Evolutionary conservation across 2,113 vertebrate genomes (phyloP).

Genomic region (Lucifuga dentata): DNA sequence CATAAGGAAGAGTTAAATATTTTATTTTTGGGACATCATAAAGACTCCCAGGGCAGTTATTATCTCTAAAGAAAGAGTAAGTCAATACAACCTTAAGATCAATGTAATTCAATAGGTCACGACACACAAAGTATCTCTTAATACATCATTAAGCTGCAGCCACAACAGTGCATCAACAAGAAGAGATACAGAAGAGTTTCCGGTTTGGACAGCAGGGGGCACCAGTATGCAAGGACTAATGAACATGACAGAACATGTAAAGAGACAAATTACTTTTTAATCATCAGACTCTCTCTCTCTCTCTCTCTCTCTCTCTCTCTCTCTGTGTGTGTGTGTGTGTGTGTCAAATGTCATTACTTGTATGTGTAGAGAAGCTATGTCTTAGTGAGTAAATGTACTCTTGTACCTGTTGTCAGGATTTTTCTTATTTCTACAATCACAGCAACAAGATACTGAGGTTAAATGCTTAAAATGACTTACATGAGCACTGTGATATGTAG

Average conservation of each 20-base stretch:
- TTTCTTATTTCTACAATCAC: background rate
- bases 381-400: background rate
- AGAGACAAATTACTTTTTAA: conserved; percentile 33
- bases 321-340: no score
- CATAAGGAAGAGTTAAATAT: background rate
- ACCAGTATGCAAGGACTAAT: conserved; percentile 59
- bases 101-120: conserved; percentile 19
- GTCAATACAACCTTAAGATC: conserved; percentile 8
- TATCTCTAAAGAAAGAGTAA: background rate
- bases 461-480: background rate
- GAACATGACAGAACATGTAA: background rate
- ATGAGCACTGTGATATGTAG: background rate
- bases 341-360: conserved; percentile 7
- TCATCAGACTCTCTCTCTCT: conserved; percentile 9
- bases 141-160: conserved; percentile 27
- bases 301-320: no score
- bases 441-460: background rate
- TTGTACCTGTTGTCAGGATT: background rate
- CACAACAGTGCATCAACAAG: background rate
- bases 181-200: conserved; percentile 10
- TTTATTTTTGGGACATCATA: background rate
- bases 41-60: background rate
- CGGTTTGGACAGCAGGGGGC: conserved; percentile 79
- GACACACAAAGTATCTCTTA: conserved; percentile 5
- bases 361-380: background rate